These are phyloP conservation scores for Conchocele bisecta DNA, from an alignment of 2,888 invertebrate species.

Conservation along the genomic window DNA sequence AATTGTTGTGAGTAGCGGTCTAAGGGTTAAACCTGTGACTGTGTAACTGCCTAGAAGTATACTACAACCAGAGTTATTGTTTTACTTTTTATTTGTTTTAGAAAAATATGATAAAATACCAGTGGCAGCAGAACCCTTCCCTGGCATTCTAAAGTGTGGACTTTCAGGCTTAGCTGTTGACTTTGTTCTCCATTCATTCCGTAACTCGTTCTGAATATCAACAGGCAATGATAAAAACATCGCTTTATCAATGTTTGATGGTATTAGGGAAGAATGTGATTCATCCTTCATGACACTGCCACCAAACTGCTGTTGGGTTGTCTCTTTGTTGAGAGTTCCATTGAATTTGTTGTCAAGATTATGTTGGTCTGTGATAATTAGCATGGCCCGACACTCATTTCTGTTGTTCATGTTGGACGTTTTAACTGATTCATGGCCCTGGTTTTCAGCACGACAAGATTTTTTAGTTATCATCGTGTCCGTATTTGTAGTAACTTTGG, in stretches of 20 bases:
- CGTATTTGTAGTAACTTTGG: neutral
- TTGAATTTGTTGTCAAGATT: too few relatives aligned
- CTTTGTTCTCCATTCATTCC: constrained; percentile 48
- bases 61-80: too few relatives aligned
- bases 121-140: constrained; percentile 19
- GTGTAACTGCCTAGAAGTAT: too few relatives aligned
- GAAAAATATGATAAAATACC: constrained; percentile 43
- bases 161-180: neutral
- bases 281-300: too few relatives aligned
- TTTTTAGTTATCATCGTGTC: too few relatives aligned
- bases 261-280: constrained; percentile 6
- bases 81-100: constrained; percentile 35
- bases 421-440: too few relatives aligned
- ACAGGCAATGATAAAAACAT: constrained; percentile 67
- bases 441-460: too few relatives aligned
- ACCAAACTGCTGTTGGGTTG: neutral
- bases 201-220: constrained; percentile 69
- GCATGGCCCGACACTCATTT: neutral
- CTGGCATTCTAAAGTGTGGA: constrained; percentile 29
- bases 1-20: too few relatives aligned
- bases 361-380: too few relatives aligned
- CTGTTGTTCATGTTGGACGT: neutral
- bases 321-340: too few relatives aligned
- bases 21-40: too few relatives aligned
- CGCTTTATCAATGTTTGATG: constrained; percentile 60